Conservation (phyloP, 2,113 vertebrate species). For the Mesitornis unicolor region DNA sequence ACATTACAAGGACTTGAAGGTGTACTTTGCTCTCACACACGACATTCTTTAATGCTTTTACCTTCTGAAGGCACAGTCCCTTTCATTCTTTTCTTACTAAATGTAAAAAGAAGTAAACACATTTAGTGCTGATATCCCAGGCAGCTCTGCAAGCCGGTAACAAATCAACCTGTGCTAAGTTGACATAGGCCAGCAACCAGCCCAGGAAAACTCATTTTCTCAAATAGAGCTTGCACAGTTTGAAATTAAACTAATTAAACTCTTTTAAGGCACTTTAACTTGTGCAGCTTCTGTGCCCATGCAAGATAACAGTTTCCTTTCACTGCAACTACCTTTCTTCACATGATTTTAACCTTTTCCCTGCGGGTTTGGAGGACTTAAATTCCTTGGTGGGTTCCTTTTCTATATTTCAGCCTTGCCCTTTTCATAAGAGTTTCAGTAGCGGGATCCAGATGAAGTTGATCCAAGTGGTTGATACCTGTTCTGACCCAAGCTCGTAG, state of each 20-base stretch:
- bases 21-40: background rate
- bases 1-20: background rate
- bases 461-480: background rate
- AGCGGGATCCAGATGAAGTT: background rate
- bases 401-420: background rate
- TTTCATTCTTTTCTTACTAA: background rate
- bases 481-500: background rate
- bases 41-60: background rate
- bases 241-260: too few species aligned
- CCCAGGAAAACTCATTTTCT: background rate
- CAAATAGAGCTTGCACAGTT: background rate
- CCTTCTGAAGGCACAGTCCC: background rate
- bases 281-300: background rate
- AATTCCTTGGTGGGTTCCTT: rapidly evolving
- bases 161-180: background rate
- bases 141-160: background rate
- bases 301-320: background rate
- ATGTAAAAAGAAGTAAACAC: background rate
- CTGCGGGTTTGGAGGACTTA: background rate
- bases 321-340: background rate
- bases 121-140: background rate
- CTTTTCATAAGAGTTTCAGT: background rate
- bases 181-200: background rate
- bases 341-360: background rate
- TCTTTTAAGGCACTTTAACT: background rate